A percentile compares a stretch with the other conserved stretches of the same genome.
Evolutionary conservation across 92 coral and sea anemone genomes (phyloP).

Genomic region (Porites divaricata): DNA sequence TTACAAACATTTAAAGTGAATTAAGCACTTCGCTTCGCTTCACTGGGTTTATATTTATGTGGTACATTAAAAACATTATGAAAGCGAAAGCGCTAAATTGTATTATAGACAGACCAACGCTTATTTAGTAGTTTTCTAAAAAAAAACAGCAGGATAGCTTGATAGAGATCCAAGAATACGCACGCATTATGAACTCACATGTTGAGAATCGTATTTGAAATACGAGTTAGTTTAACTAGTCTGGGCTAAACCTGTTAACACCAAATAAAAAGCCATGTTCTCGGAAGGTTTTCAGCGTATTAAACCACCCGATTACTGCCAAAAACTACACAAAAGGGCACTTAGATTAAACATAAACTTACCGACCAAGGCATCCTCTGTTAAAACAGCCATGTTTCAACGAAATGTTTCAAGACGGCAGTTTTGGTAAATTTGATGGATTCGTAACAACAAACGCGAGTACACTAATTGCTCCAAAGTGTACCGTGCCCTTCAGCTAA

Average conservation of each 20-base stretch:
- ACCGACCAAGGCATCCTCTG: slow-evolving; percentile 23
- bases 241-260: not conserved
- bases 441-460: not conserved
- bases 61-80: not conserved
- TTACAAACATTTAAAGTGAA: not conserved
- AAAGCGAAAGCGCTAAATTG: not conserved
- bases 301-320: not conserved
- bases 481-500: not conserved
- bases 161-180: not conserved
- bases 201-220: too few relatives aligned
- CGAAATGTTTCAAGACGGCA: not conserved
- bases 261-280: not conserved
- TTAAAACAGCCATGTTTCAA: slow-evolving; percentile 16
- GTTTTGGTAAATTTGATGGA: not conserved
- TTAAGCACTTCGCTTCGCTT: slow-evolving; percentile 22
- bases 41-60: not conserved
- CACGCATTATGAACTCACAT: too few relatives aligned
- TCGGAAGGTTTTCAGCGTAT: not conserved
- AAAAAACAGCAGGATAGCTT: slow-evolving; percentile 9
- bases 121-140: not conserved
- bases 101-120: not conserved
- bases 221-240: too few relatives aligned
- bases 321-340: not conserved
- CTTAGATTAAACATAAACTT: not conserved
- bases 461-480: not conserved